Percentiles rank a stretch among this genome's conserved stretches.
These are phyloP conservation scores for Cheirogaleus major DNA, from an alignment of 2,797 vertebrate genomes.

Conservation along the genomic window DNA sequence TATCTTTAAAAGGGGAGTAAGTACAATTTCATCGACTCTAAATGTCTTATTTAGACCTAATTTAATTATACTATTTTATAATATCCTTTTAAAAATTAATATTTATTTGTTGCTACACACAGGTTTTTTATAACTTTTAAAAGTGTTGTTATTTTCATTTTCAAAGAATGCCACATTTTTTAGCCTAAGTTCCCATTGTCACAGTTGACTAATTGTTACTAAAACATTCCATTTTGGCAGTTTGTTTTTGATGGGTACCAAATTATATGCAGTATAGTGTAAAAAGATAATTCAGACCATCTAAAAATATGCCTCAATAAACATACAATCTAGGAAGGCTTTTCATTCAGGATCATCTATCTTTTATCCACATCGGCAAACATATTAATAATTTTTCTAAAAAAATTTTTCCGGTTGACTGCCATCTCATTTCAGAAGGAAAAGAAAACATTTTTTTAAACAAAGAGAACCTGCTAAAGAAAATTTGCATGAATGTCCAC, in stretches of 20 bases:
- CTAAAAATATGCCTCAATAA: not conserved
- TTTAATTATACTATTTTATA: not conserved
- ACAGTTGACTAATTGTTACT: not conserved
- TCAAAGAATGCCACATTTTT: not conserved
- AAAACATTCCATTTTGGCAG: not conserved
- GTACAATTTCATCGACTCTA: slow-evolving; percentile 4
- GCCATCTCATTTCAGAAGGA: not conserved
- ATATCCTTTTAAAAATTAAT: not conserved
- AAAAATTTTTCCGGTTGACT: not conserved
- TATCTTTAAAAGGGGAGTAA: not conserved
- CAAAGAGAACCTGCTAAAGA: not conserved
- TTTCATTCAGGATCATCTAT: not conserved
- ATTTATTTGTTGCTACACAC: not conserved
- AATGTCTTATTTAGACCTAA: slow-evolving; percentile 9
- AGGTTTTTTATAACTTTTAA: not conserved
- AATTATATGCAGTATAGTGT: not conserved
- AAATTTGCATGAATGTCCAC: not conserved
- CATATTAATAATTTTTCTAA: not conserved
- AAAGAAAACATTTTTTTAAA: not conserved
- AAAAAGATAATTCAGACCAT: not conserved
- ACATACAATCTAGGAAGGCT: not conserved
- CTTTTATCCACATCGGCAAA: not conserved
- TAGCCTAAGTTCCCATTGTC: not conserved
- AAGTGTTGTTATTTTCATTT: not conserved
- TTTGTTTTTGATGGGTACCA: not conserved